These are phyloP conservation scores for Sternarchorhynchus goeldii DNA, from an alignment of 2,797 vertebrate species.

Conservation along the genomic window DNA sequence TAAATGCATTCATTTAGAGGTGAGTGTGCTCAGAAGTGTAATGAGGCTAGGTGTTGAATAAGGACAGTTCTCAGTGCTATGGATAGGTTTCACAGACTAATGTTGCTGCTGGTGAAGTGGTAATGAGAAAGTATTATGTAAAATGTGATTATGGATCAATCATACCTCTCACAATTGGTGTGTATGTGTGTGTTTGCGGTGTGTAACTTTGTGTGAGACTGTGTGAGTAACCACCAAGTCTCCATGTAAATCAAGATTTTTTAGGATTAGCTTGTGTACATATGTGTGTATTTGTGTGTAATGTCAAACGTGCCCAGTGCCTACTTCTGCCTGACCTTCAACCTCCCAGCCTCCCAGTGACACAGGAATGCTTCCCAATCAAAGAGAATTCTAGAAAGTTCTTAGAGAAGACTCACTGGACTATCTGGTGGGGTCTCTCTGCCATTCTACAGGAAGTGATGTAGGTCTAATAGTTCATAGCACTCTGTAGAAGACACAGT, in stretches of 20 bases:
- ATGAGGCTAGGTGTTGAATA: slow-evolving; percentile 36
- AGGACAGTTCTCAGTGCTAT: slow-evolving; percentile 32
- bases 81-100: slow-evolving; percentile 1
- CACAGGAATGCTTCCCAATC: background rate
- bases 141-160: slow-evolving; percentile 2
- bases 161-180: too few species aligned
- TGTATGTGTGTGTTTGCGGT: background rate
- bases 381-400: background rate
- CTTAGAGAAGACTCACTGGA: background rate
- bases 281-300: too few species aligned
- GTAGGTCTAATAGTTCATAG: too few species aligned
- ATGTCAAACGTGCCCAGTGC: background rate
- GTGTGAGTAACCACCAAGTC: too few species aligned
- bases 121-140: background rate
- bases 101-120: background rate
- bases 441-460: too few species aligned
- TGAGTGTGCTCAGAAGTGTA: slow-evolving; percentile 22
- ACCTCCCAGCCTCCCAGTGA: background rate
- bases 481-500: too few species aligned
- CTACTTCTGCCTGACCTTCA: background rate
- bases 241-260: too few species aligned
- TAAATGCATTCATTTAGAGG: slow-evolving; percentile 36
- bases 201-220: too few species aligned
- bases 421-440: background rate
- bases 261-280: too few species aligned